A percentile compares a stretch with the other conserved stretches of the same genome.
phyloP scores from a whole-genome alignment of 2,797 vertebrate species.

The Ctenosaura bakeri region DNA sequence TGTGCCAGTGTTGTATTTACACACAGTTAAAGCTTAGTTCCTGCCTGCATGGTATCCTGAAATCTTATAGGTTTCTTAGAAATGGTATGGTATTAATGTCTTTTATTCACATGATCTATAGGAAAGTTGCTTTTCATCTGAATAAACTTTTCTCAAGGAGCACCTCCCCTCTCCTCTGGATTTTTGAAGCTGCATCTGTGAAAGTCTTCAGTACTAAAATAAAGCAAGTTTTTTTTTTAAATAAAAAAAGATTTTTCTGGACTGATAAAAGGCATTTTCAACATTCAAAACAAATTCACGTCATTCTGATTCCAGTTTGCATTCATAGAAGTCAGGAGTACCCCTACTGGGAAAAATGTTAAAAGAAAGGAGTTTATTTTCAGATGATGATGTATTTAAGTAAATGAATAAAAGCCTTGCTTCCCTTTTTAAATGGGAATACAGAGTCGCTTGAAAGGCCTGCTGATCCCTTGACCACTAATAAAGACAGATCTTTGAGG shows the following conservation, averaged over 20 bases:
- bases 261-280: slow-evolving; percentile 1
- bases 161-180: background rate
- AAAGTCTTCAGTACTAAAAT: slow-evolving; percentile 24
- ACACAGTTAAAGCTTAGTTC: slow-evolving; percentile 33
- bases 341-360: slow-evolving; percentile 19
- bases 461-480: slow-evolving; percentile 35
- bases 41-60: slow-evolving; percentile 32
- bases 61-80: background rate
- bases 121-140: slow-evolving; percentile 6
- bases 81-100: background rate
- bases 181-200: slow-evolving; percentile 33
- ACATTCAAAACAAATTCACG: slow-evolving; percentile 33
- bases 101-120: slow-evolving; percentile 35
- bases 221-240: slow-evolving; percentile 18
- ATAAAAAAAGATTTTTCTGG: background rate
- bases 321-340: slow-evolving; percentile 9
- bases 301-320: slow-evolving; percentile 28
- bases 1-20: slow-evolving; percentile 41
- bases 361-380: slow-evolving; percentile 39
- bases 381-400: slow-evolving; percentile 19
- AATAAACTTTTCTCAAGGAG: background rate
- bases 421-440: slow-evolving; percentile 27
- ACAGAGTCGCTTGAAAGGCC: slow-evolving; percentile 32
- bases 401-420: slow-evolving; percentile 40
- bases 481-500: slow-evolving; percentile 39